Conservation (phyloP, 1,140 invertebrate genomes). For the Linepithema humile region DNA sequence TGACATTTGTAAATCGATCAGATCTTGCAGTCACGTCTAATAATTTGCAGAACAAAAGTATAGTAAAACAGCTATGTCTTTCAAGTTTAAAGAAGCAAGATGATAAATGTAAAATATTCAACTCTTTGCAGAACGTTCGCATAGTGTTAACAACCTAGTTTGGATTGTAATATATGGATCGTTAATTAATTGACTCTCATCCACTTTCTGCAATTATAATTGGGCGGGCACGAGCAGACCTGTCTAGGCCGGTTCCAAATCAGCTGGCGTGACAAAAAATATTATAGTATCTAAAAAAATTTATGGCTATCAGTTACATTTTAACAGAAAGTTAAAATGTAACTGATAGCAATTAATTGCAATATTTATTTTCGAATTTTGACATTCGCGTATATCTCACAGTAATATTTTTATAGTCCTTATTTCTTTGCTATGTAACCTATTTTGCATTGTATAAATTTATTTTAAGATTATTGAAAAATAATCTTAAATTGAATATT, state of each 20-base stretch:
- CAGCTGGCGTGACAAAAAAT: neutral
- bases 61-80: neutral
- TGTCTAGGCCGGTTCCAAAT: neutral
- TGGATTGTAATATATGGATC: neutral
- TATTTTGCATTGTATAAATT: neutral
- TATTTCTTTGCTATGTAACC: neutral
- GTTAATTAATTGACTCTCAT: neutral
- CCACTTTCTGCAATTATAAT: neutral
- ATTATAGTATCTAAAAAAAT: conserved; percentile 17
- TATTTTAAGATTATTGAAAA: neutral
- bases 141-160: neutral
- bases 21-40: neutral
- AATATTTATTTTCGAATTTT: neutral
- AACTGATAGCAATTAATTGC: neutral
- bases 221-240: neutral
- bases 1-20: neutral
- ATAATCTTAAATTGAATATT: too few species aligned
- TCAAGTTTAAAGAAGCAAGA: neutral
- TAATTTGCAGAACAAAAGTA: neutral
- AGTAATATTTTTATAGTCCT: conserved; percentile 1
- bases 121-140: neutral
- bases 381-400: neutral
- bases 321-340: neutral
- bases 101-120: neutral
- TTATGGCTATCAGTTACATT: neutral